phyloP scores from a whole-genome alignment of 1,140 invertebrate genomes.

The Nymphalis io region DNA sequence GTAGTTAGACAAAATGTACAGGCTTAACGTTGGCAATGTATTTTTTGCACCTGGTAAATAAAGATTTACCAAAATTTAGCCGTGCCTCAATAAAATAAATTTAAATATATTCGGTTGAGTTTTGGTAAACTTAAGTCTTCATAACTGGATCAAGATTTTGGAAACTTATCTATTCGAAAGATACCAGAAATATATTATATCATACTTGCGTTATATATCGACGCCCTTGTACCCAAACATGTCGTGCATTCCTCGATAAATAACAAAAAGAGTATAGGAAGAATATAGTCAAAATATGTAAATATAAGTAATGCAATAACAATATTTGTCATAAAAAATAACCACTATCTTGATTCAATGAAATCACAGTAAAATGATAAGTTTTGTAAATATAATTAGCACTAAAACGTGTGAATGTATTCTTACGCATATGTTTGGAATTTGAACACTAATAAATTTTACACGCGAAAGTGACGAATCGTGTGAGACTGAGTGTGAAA shows the following conservation, averaged over 20 bases:
- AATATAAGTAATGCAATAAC: too few relatives aligned
- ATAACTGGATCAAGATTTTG: slow-evolving; percentile 28
- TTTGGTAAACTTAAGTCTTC: slow-evolving; percentile 1
- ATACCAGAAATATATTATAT: too few relatives aligned
- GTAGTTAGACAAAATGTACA: slow-evolving; percentile 61
- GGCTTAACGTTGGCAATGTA: slow-evolving; percentile 73
- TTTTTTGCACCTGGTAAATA: slow-evolving; percentile 75
- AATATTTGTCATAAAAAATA: too few relatives aligned
- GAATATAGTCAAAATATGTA: too few relatives aligned
- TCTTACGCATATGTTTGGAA: slow-evolving; percentile 17
- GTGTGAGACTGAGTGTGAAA: not conserved
- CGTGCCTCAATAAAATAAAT: not conserved
- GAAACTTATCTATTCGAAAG: too few relatives aligned
- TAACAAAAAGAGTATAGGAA: too few relatives aligned
- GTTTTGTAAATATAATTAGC: slow-evolving; percentile 20
- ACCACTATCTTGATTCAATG: slow-evolving; percentile 12
- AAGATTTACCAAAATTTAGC: slow-evolving; percentile 17
- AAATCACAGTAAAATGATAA: not conserved
- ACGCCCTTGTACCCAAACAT: too few relatives aligned
- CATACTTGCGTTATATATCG: too few relatives aligned
- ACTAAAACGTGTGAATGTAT: slow-evolving; percentile 14
- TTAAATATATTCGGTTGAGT: not conserved
- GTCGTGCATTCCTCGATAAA: too few relatives aligned
- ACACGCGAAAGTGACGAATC: not conserved
- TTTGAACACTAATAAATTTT: slow-evolving; percentile 9